These are phyloP conservation scores for Scaptomyza graminum DNA, from an alignment of 1,140 invertebrate species.

Conservation along the genomic window DNA sequence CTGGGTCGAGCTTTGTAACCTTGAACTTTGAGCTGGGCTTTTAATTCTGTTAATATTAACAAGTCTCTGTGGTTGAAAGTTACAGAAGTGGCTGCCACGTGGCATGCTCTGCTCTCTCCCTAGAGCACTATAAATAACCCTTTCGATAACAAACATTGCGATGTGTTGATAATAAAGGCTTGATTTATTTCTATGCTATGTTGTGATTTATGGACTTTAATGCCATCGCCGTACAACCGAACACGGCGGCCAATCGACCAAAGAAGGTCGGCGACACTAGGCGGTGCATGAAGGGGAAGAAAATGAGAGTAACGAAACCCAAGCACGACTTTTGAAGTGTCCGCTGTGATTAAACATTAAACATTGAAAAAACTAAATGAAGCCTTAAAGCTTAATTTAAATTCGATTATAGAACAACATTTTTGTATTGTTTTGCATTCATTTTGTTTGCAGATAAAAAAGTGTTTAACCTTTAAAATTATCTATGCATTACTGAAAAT, in stretches of 20 bases:
- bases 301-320: not conserved
- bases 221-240: constrained; percentile 45
- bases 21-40: constrained; percentile 59
- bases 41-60: constrained; percentile 72
- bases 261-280: constrained; percentile 2
- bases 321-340: constrained; percentile 31
- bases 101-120: constrained; percentile 43
- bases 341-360: constrained; percentile 46
- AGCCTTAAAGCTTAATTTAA: constrained; percentile 1
- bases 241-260: constrained; percentile 6
- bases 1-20: constrained; percentile 38
- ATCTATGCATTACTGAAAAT: too few relatives aligned
- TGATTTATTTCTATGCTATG: constrained; percentile 82
- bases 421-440: too few relatives aligned
- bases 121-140: constrained; percentile 78
- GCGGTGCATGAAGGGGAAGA: not conserved
- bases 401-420: not conserved
- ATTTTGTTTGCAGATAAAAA: too few relatives aligned
- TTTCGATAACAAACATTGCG: constrained; percentile 82
- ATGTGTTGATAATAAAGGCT: constrained; percentile 82
- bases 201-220: constrained; percentile 81
- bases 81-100: constrained; percentile 21
- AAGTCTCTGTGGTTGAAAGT: constrained; percentile 23
- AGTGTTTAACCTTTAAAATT: too few relatives aligned
- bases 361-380: too few relatives aligned